Evolutionary conservation across 64 coral and sea anemone genomes (phyloP), one percentile per base, ranked within the genome.

Genomic region (Trachythela sp.): DNA sequence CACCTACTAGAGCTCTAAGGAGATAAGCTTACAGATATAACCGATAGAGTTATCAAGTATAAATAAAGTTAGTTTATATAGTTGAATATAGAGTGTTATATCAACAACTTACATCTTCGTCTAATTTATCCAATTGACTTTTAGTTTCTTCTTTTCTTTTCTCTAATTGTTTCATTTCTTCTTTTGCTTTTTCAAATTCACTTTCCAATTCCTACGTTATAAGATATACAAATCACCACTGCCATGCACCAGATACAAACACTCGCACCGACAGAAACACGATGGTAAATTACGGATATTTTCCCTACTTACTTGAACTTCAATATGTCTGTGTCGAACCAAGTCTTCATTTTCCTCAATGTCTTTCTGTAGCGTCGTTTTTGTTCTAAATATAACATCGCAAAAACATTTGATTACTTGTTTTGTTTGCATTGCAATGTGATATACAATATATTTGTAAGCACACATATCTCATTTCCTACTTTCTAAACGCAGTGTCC

Each of bases 261-360:
- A 52, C 13, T 15, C 49, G 8, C 22, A 20, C 49, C 13, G 49
- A 15, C 49, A 52, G 13, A 0, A 15, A 15, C 22, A 15, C 22
- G 8, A 45, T 45, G 42, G 42, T 11, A 45, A 45, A 4, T 6
- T 6, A 45, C 42, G 42, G 42, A 11, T 45, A 45, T 45, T 11
- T 45, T 45, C 42, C 4, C 4, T 45, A 6, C n/a, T 31, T 48
- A 98, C 95, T 91, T 94, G 95, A 86, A 99, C 94, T 93, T 99
- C 95, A 64, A 84, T 89, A 83, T 99, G 94, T 93, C 95, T 93
- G 35, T 94, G 93, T 76, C 95, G 83, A 86, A 99, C 94, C 26
- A 86, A 60, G 13, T 99, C 95, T 93, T 99, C 95, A 41, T 89
- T 99, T 45, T 94, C 95, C 36, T 94, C 93, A 84, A 99, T 99